Evolutionary conservation across 2,113 vertebrate genomes (phyloP), one percentile per base, ranked within the genome.

Genomic region (Diphyllodes magnificus): DNA sequence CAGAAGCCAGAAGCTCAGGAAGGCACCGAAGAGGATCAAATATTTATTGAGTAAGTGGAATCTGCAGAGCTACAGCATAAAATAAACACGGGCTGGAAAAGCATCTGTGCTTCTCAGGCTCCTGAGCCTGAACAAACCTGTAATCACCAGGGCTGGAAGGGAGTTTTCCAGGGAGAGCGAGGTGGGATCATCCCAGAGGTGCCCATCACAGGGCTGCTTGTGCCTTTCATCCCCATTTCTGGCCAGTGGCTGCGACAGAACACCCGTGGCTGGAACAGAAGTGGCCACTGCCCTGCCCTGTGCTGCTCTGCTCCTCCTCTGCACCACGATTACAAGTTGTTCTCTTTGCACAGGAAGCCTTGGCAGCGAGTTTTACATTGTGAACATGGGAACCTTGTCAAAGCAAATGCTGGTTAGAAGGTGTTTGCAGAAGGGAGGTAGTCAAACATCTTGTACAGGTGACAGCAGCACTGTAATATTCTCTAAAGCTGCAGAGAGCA

Each of bases 341-440:
- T 93, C 56, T 80, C 90, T 97, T 86, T 80, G 91, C 82, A 88
- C 2, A 53, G 35, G 83, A 79, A 90, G 22, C 71, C 87, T 96
- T 95, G 94, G 72, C 93, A 92, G 86, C 31, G 82, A 90, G 83
- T 85, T 97, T 97, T 91, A 92, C 60, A 63, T 89, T 95, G 90
- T 83, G 82, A 91, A 76, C 83, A 90, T 72, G 88, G 96, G 97
- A 98, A 96, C 71, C 45, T 45, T 71, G 95, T 97, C 95, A 98
- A 97, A 98, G 90, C 85, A 97, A 98, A 97, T 93, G 95, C 96
- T 97, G 94, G 86, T 96, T 82, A 94, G 88, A 80, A 97, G 96
- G 87, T 97, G 57, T 98, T 98, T 96, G 95, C 94, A 90, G 97
- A 94, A 97, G 94, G 88, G 91, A 97, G 90, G 91, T 77, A 96